These are phyloP conservation scores for Halcyon leucocephala DNA, from an alignment of 2,797 vertebrate genomes.

Conservation along the genomic window DNA sequence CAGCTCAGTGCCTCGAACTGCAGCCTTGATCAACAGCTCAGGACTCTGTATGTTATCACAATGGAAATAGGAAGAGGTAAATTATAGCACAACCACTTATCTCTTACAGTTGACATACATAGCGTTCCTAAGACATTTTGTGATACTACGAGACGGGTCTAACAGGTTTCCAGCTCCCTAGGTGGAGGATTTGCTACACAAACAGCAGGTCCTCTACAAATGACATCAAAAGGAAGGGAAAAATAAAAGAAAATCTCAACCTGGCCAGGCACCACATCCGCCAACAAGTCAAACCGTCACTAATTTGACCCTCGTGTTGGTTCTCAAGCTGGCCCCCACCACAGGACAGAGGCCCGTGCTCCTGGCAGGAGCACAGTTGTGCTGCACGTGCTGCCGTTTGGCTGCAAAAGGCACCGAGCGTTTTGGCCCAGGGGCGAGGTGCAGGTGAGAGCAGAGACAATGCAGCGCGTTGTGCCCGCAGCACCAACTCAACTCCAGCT, in stretches of 20 bases:
- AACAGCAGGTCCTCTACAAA: background rate
- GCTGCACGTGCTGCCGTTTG: background rate
- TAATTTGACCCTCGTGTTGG: background rate
- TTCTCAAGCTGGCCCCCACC: background rate
- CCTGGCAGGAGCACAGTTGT: background rate
- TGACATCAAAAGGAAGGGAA: background rate
- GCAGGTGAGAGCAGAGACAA: background rate
- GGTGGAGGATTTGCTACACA: background rate
- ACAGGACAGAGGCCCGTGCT: background rate
- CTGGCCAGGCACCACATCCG: background rate
- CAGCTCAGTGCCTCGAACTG: background rate
- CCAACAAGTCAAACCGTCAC: background rate
- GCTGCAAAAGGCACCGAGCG: rapidly evolving
- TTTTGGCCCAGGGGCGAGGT: background rate
- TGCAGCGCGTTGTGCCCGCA: background rate
- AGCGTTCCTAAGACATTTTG: background rate
- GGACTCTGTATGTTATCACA: background rate
- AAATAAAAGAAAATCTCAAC: background rate
- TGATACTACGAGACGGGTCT: background rate
- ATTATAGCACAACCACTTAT: background rate
- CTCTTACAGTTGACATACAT: background rate
- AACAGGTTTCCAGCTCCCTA: background rate
- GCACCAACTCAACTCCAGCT: background rate
- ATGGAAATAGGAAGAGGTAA: conserved; percentile 19
- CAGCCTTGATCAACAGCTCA: background rate